A percentile compares a stretch with the other conserved stretches of the same genome.
Evolutionary conservation across 2,113 vertebrate genomes (phyloP).

Genomic region (Petromus typicus): DNA sequence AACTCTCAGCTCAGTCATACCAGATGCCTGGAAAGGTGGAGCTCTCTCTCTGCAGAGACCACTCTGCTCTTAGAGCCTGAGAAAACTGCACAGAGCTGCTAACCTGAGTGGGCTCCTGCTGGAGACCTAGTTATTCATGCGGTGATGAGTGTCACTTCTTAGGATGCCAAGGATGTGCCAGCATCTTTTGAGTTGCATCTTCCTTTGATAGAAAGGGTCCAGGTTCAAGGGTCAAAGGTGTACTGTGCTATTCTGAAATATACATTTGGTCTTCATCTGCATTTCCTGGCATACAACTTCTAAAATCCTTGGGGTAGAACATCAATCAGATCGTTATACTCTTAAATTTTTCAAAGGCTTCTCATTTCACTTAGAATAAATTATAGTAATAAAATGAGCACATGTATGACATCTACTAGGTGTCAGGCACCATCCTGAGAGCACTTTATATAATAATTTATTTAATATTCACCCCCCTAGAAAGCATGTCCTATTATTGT

Average conservation of each 20-base stretch:
- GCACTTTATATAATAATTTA: background rate
- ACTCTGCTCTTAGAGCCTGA: background rate
- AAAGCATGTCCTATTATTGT: background rate
- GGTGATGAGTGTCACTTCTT: background rate
- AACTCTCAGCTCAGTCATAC: background rate
- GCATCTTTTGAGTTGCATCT: too few relatives aligned
- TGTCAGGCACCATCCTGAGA: background rate
- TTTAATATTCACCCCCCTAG: background rate
- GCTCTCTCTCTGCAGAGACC: background rate
- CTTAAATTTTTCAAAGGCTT: background rate
- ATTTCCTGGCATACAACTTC: background rate
- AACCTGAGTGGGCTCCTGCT: background rate
- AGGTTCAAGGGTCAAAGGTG: background rate
- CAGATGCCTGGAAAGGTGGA: background rate
- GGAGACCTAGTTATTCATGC: background rate
- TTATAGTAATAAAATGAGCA: background rate
- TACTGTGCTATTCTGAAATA: background rate
- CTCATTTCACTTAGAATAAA: background rate
- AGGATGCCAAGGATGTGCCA: background rate
- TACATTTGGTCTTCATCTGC: background rate
- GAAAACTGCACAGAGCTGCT: background rate
- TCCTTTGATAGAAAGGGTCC: background rate
- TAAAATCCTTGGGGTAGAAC: background rate
- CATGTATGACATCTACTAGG: background rate
- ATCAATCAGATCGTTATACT: background rate